Conservation (phyloP, 2,797 vertebrate species). For the Choloepus didactylus region DNA sequence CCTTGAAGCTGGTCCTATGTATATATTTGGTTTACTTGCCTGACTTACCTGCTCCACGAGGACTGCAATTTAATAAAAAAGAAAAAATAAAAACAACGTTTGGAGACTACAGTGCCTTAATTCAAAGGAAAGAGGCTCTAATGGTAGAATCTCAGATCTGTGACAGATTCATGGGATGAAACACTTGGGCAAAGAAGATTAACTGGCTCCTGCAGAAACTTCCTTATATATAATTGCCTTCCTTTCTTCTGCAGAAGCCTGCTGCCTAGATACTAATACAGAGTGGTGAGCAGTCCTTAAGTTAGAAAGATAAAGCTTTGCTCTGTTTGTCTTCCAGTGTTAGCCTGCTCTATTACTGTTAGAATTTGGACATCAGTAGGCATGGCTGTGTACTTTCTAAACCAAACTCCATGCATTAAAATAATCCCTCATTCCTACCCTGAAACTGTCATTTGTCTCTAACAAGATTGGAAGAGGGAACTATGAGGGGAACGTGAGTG, state of each 20-base stretch:
- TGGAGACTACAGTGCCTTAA: not conserved
- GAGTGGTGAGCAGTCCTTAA: not conserved
- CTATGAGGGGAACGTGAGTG: not conserved
- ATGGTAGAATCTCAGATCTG: constrained; percentile 22
- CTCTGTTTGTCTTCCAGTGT: not conserved
- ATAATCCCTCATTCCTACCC: not conserved
- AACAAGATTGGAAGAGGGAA: not conserved
- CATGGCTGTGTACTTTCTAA: not conserved
- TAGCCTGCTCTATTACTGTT: not conserved
- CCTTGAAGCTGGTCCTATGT: not conserved
- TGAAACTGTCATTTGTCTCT: not conserved
- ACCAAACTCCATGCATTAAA: constrained; percentile 21
- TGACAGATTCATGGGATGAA: not conserved
- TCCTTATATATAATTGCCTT: not conserved
- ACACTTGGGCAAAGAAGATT: not conserved
- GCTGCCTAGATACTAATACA: not conserved
- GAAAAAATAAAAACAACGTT: not conserved
- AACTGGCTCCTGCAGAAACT: not conserved
- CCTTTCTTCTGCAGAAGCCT: not conserved
- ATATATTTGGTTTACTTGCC: not conserved
- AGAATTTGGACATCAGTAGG: not conserved
- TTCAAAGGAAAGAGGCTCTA: not conserved
- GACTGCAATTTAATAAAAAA: not conserved
- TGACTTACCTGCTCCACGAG: not conserved
- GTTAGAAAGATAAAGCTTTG: not conserved